These are phyloP conservation scores for Physella acuta DNA, from an alignment of 1,140 invertebrate genomes.

Conservation along the genomic window DNA sequence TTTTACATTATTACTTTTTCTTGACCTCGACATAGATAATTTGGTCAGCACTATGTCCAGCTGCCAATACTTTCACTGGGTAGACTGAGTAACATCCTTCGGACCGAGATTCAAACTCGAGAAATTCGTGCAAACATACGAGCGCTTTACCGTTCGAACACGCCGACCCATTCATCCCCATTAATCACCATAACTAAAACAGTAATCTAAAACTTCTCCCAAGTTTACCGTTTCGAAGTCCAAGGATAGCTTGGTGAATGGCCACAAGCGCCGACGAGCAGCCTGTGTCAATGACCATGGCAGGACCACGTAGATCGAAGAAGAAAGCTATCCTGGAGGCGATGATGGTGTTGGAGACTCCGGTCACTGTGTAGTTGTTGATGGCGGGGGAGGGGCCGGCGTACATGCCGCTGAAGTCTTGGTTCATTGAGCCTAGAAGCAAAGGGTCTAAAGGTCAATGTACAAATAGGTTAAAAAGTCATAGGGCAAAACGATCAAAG, in stretches of 20 bases:
- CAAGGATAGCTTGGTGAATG: slow-evolving; percentile 32
- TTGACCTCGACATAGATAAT: no score
- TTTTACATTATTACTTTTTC: no score
- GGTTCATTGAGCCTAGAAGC: slow-evolving; percentile 33
- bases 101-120: no score
- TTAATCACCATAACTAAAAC: no score
- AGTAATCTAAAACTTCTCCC: no score
- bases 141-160: no score
- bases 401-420: slow-evolving; percentile 29
- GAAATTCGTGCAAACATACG: no score
- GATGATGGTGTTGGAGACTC: slow-evolving; percentile 34
- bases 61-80: no score
- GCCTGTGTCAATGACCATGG: slow-evolving; percentile 43
- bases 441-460: background rate
- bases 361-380: slow-evolving; percentile 39
- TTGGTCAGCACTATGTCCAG: no score
- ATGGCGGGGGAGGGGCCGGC: slow-evolving; percentile 1
- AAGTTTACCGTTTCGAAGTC: slow-evolving; percentile 30
- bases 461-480: background rate
- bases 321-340: slow-evolving; percentile 41
- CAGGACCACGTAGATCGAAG: slow-evolving; percentile 41
- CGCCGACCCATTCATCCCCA: no score
- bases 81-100: no score
- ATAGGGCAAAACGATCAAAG: background rate
- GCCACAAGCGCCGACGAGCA: slow-evolving; percentile 43